phyloP scores from a whole-genome alignment of 2,888 invertebrate genomes.

The Peribatodes rhomboidaria region DNA sequence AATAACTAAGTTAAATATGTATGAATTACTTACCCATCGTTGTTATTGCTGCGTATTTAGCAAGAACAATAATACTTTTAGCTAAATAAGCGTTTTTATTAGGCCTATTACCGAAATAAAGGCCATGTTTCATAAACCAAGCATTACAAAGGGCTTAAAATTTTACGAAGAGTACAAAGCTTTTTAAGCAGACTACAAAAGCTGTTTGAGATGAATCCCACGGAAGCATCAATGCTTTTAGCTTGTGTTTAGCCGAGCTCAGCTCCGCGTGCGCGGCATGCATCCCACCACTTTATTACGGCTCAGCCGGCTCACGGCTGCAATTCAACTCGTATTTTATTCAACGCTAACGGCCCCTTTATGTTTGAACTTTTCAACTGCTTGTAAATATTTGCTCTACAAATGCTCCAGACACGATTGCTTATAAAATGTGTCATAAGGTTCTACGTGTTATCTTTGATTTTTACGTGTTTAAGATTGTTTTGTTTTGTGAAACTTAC shows the following conservation, averaged over 20 bases:
- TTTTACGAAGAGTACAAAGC: too few relatives aligned
- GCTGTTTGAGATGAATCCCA: neutral
- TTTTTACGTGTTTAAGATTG: too few relatives aligned
- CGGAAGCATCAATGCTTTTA: neutral
- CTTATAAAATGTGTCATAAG: neutral
- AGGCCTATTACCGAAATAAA: too few relatives aligned
- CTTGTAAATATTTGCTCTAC: neutral
- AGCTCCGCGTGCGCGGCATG: conserved; percentile 13
- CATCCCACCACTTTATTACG: conserved; percentile 22
- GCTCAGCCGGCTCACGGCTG: conserved; percentile 14
- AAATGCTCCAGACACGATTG: neutral
- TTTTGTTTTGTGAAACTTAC: too few relatives aligned
- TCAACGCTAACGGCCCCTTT: conserved; percentile 10
- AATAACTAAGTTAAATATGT: too few relatives aligned
- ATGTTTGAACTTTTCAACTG: conserved; percentile 20
- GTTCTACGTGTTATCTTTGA: neutral
- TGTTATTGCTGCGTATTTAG: too few relatives aligned
- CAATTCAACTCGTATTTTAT: conserved; percentile 8
- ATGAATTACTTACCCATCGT: too few relatives aligned
- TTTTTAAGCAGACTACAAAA: too few relatives aligned
- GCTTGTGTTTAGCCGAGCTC: conserved; percentile 7
- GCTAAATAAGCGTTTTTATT: too few relatives aligned
- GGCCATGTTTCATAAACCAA: too few relatives aligned
- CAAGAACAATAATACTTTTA: too few relatives aligned
- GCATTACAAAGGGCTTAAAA: too few relatives aligned